Percentiles rank a stretch among this genome's conserved stretches.
These are phyloP conservation scores for Galeopsomyia nigrocyanea DNA, from an alignment of 2,888 invertebrate genomes.

Conservation along the genomic window DNA sequence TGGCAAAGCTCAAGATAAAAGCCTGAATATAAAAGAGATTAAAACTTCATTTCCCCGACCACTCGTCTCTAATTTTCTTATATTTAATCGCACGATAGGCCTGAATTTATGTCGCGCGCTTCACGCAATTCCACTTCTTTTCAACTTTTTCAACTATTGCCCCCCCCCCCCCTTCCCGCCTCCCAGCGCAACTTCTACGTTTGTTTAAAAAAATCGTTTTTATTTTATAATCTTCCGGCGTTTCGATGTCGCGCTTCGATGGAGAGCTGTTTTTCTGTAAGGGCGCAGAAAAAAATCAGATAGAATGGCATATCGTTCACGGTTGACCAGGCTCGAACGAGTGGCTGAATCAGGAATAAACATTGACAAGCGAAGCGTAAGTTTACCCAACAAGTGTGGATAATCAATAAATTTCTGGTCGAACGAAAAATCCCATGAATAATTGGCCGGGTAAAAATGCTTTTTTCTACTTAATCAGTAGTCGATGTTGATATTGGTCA, in stretches of 20 bases:
- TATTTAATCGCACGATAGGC: constrained; percentile 1
- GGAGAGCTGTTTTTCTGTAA: not conserved
- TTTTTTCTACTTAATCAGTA: no score
- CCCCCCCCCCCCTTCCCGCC: no score
- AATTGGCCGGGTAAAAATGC: no score
- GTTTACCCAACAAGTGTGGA: not conserved
- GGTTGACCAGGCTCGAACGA: not conserved
- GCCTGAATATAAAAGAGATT: constrained; percentile 26
- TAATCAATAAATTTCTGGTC: not conserved
- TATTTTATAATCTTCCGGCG: no score
- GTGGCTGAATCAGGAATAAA: constrained; percentile 5
- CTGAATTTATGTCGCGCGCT: no score
- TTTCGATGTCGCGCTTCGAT: not conserved
- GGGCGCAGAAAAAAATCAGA: not conserved
- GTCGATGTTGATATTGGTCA: no score
- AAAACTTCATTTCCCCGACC: constrained; percentile 19
- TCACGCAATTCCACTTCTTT: no score
- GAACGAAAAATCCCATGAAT: no score
- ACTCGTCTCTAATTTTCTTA: not conserved
- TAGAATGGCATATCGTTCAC: not conserved
- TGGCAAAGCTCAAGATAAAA: constrained; percentile 21
- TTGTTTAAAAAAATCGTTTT: no score
- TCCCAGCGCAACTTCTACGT: no score
- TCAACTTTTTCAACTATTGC: no score
- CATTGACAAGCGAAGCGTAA: not conserved